phyloP scores from a whole-genome alignment of 2,797 vertebrate species.

The Anguilla marmorata region DNA sequence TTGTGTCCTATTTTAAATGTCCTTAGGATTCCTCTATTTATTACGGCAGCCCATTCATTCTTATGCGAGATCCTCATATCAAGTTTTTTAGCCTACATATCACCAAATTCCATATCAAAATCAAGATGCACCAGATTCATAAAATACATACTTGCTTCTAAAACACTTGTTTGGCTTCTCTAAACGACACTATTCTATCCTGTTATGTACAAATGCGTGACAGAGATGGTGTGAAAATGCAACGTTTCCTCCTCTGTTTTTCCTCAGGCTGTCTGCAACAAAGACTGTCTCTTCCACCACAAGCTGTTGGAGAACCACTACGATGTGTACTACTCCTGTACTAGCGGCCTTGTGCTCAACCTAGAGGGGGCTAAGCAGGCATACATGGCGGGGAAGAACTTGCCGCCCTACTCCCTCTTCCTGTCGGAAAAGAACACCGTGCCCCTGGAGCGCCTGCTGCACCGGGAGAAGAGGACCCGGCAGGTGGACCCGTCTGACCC shows the following conservation, averaged over 20 bases:
- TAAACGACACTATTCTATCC: background rate
- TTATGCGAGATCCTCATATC: background rate
- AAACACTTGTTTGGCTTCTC: background rate
- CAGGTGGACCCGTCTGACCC: slow-evolving; percentile 69
- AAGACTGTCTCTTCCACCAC: slow-evolving; percentile 82
- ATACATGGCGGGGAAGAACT: slow-evolving; percentile 75
- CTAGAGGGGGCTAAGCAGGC: slow-evolving; percentile 68
- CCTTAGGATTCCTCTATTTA: background rate
- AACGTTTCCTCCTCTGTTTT: slow-evolving; percentile 60
- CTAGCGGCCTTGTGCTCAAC: slow-evolving; percentile 66
- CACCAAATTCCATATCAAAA: background rate
- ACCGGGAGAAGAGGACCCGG: slow-evolving; percentile 73
- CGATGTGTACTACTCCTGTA: slow-evolving; percentile 71
- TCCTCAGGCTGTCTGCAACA: slow-evolving; percentile 71
- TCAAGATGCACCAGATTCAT: background rate
- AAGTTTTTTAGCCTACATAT: background rate
- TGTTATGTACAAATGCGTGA: background rate
- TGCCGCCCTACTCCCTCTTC: slow-evolving; percentile 87
- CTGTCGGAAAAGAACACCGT: slow-evolving; percentile 86
- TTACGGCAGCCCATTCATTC: background rate
- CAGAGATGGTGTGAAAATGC: background rate
- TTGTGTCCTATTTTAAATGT: background rate
- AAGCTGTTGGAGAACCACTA: slow-evolving; percentile 82
- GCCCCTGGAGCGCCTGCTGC: slow-evolving; percentile 78
- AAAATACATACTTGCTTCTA: background rate